Conservation (phyloP, 35 echinoderm and acorn worm genomes). For the Apostichopus californicus region DNA sequence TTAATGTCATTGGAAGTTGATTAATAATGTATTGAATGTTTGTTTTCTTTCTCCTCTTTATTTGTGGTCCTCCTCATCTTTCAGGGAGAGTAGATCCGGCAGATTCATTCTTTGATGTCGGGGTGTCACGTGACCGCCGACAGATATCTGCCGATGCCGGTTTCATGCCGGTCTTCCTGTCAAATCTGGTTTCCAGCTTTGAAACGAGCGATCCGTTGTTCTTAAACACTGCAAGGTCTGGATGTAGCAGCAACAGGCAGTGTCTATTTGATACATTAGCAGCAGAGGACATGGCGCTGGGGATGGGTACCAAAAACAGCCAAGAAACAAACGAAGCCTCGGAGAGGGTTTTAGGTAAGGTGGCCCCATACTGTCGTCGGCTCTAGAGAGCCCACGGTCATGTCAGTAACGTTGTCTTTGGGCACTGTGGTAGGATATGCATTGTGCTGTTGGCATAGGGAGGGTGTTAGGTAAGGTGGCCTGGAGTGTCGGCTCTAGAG, state of each 20-base stretch:
- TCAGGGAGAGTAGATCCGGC: constrained; percentile 8
- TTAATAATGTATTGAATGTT: too few species aligned
- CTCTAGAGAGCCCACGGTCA: background rate
- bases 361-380: background rate
- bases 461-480: too few species aligned
- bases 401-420: too few species aligned
- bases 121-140: background rate
- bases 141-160: background rate
- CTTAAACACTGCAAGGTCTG: background rate
- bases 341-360: constrained; percentile 26
- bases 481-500: too few species aligned
- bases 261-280: constrained; percentile 63
- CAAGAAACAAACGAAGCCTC: constrained; percentile 30
- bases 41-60: background rate
- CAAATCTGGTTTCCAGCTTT: constrained; percentile 49
- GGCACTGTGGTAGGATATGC: too few species aligned
- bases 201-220: constrained; percentile 9
- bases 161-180: constrained; percentile 78
- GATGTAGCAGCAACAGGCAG: constrained; percentile 13
- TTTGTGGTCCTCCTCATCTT: constrained; percentile 1
- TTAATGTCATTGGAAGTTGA: too few species aligned
- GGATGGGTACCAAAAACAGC: background rate
- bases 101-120: constrained; percentile 8
- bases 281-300: constrained; percentile 19
- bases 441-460: too few species aligned